These are phyloP conservation scores for Campoplex nolae DNA, from an alignment of 2,888 invertebrate species.

Conservation along the genomic window DNA sequence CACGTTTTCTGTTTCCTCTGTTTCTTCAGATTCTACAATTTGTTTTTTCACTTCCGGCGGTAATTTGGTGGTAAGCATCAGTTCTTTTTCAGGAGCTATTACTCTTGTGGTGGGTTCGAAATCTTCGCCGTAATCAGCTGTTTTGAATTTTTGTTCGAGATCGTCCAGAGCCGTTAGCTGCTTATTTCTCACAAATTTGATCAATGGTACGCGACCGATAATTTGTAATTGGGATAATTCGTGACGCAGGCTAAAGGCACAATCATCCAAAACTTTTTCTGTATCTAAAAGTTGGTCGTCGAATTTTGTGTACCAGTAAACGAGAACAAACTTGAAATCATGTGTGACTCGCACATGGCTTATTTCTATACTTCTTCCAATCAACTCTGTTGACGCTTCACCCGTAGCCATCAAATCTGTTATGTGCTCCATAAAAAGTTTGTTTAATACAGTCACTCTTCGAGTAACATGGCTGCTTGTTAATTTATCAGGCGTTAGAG, in stretches of 20 bases:
- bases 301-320: slow-evolving; percentile 90
- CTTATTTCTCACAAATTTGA: slow-evolving; percentile 91
- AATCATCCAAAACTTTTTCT: slow-evolving; percentile 86
- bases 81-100: slow-evolving; percentile 78
- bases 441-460: slow-evolving; percentile 90
- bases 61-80: slow-evolving; percentile 71
- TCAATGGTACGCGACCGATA: slow-evolving; percentile 91
- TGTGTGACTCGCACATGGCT: slow-evolving; percentile 89
- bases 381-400: slow-evolving; percentile 87
- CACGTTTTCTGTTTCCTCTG: slow-evolving; percentile 32
- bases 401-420: slow-evolving; percentile 92
- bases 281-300: slow-evolving; percentile 85
- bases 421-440: slow-evolving; percentile 92
- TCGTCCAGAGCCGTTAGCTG: slow-evolving; percentile 86
- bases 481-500: slow-evolving; percentile 79
- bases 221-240: slow-evolving; percentile 90
- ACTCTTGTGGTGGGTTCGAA: slow-evolving; percentile 84
- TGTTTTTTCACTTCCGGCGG: slow-evolving; percentile 65
- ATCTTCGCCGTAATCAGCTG: slow-evolving; percentile 90
- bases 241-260: slow-evolving; percentile 88
- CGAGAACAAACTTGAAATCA: slow-evolving; percentile 89
- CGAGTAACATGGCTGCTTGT: slow-evolving; percentile 86
- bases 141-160: slow-evolving; percentile 87
- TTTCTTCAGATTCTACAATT: slow-evolving; percentile 35
- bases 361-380: slow-evolving; percentile 90